Conservation (phyloP, 2,797 vertebrate species). For the Dipus sagitta region DNA sequence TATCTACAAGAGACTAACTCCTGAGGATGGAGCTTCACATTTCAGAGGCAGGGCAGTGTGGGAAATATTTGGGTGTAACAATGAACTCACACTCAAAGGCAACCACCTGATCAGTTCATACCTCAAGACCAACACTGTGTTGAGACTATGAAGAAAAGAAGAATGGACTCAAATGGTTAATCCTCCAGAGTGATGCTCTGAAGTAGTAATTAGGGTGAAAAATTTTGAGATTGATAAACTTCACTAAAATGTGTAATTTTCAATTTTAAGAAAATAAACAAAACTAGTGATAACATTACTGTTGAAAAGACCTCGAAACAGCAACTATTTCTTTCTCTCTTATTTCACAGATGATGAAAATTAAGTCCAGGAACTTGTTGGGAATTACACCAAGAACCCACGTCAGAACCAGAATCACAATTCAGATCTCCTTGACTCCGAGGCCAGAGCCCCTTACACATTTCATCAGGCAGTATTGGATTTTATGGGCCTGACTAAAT, state of each 20-base stretch:
- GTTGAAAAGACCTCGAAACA: not conserved
- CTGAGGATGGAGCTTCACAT: slow-evolving; percentile 2
- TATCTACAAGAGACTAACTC: slow-evolving; percentile 37
- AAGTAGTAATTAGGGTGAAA: not conserved
- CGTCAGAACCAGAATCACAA: not conserved
- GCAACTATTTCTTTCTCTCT: not conserved
- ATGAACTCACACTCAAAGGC: slow-evolving; percentile 9
- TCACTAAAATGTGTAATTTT: slow-evolving; percentile 36
- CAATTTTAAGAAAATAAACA: slow-evolving; percentile 31
- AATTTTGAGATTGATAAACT: not conserved
- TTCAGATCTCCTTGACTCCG: not conserved
- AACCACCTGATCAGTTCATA: not conserved
- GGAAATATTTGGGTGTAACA: not conserved
- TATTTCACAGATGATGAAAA: slow-evolving; percentile 4
- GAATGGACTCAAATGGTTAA: not conserved
- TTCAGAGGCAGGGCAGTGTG: not conserved
- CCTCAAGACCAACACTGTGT: not conserved
- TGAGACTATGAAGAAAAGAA: not conserved
- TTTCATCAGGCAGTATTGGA: accelerated
- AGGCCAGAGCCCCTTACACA: not conserved
- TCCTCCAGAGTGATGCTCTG: not conserved
- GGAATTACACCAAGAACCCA: not conserved
- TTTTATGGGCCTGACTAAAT: not conserved
- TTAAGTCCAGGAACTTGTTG: not conserved
- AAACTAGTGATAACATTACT: not conserved